Evolutionary conservation across 2,113 vertebrate species (phyloP).

Genomic region (Holacanthus passer): DNA sequence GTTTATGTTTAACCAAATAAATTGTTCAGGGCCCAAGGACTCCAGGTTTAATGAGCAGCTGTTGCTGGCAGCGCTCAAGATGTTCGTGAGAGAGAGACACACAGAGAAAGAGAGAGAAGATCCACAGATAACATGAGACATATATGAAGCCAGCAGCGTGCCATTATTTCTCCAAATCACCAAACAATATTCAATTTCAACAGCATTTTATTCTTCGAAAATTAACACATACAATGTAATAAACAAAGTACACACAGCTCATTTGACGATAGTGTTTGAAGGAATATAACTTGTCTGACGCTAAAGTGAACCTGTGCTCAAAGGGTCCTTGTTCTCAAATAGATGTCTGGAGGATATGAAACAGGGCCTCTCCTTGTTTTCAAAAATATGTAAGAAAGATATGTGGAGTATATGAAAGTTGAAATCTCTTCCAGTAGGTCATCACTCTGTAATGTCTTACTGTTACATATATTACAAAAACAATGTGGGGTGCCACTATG

Average conservation of each 20-base stretch:
- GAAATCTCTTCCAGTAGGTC: neutral
- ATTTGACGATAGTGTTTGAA: constrained; percentile 5
- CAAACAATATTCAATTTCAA: constrained; percentile 9
- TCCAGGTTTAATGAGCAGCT: constrained; percentile 79
- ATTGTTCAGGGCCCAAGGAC: constrained; percentile 35
- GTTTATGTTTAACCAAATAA: constrained; percentile 42
- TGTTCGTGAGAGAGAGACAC: constrained; percentile 19
- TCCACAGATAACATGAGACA: neutral
- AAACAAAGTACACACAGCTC: constrained; percentile 25
- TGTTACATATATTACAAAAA: constrained; percentile 1
- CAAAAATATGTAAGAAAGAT: neutral
- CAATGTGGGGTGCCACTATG: neutral
- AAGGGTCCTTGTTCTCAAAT: neutral
- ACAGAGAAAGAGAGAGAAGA: neutral
- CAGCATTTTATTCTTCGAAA: constrained; percentile 63
- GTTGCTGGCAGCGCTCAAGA: constrained; percentile 69
- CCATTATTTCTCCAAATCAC: neutral
- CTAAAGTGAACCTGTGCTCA: constrained; percentile 35
- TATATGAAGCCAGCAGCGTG: neutral
- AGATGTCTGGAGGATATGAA: neutral
- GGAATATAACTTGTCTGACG: neutral
- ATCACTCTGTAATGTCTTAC: neutral
- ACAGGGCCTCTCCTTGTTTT: neutral
- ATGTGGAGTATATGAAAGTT: neutral
- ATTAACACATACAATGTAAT: constrained; percentile 37